Percentiles rank a stretch among this genome's conserved stretches.
phyloP scores from a whole-genome alignment of 1,140 invertebrate genomes.

The Drosophila miranda region DNA sequence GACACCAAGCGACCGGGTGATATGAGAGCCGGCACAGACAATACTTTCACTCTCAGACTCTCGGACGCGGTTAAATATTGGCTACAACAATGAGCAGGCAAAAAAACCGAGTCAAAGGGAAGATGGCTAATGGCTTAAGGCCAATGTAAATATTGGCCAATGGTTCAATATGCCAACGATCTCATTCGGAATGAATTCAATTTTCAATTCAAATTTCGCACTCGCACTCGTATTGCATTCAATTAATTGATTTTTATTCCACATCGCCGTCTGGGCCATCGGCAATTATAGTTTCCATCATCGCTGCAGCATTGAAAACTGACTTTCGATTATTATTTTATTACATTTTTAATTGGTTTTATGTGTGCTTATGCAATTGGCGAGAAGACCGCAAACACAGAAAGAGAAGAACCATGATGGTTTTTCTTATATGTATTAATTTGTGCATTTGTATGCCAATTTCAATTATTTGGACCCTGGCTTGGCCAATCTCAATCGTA shows the following conservation, averaged over 20 bases:
- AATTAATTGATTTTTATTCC: slow-evolving; percentile 8
- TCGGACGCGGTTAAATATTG: slow-evolving; percentile 31
- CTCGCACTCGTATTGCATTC: slow-evolving; percentile 19
- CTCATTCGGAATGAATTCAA: slow-evolving; percentile 12
- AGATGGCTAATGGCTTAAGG: slow-evolving; percentile 10
- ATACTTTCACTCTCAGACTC: slow-evolving; percentile 37
- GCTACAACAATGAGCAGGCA: slow-evolving; percentile 38
- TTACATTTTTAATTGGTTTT: slow-evolving; percentile 18
- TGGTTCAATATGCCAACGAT: slow-evolving; percentile 35
- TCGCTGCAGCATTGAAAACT: slow-evolving; percentile 7
- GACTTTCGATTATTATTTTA: slow-evolving; percentile 40
- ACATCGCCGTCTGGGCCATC: slow-evolving; percentile 12
- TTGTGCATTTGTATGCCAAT: slow-evolving; percentile 73
- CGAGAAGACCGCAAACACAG: background rate
- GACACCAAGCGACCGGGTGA: background rate
- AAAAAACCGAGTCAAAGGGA: slow-evolving; percentile 10
- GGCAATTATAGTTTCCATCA: slow-evolving; percentile 23
- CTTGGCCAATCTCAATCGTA: slow-evolving; percentile 19
- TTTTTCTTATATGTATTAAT: slow-evolving; percentile 65
- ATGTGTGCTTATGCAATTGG: slow-evolving; percentile 33
- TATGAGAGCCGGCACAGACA: slow-evolving; percentile 33
- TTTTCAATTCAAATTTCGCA: slow-evolving; percentile 20
- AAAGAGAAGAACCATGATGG: slow-evolving; percentile 39
- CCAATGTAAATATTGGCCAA: slow-evolving; percentile 38
- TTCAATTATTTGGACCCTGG: slow-evolving; percentile 34